Evolutionary conservation across 2,113 vertebrate genomes (phyloP).

Genomic region (Balaenoptera acutorostrata): DNA sequence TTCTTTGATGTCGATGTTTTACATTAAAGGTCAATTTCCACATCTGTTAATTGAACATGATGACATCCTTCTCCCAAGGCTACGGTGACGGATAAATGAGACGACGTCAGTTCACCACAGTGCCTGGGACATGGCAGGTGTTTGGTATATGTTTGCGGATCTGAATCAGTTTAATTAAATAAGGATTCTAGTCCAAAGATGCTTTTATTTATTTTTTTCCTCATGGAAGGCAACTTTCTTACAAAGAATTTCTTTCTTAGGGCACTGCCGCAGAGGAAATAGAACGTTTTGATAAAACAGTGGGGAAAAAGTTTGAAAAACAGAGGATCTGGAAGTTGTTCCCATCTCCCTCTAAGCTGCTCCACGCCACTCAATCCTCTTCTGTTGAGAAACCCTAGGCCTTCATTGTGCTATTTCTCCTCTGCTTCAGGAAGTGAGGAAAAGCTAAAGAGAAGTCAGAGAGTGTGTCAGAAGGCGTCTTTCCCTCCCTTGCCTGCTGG

Average conservation of each 20-base stretch:
- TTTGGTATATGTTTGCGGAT: background rate
- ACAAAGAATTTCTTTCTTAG: constrained; percentile 2
- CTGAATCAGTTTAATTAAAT: background rate
- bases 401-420: background rate
- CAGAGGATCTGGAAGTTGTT: background rate
- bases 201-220: background rate
- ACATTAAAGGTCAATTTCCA: background rate
- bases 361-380: background rate
- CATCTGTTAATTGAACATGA: background rate
- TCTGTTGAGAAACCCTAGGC: background rate
- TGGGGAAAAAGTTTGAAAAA: background rate
- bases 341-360: background rate
- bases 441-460: background rate
- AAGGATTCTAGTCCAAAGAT: background rate
- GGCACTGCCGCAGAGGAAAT: background rate
- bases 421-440: background rate
- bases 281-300: background rate
- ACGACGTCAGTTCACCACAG: background rate
- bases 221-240: background rate
- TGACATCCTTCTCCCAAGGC: background rate
- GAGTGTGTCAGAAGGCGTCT: background rate
- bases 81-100: background rate
- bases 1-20: background rate
- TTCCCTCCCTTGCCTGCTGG: background rate
- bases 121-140: background rate